These are phyloP conservation scores for Corythornis madagascariensis DNA, from an alignment of 2,113 vertebrate genomes.

Conservation along the genomic window DNA sequence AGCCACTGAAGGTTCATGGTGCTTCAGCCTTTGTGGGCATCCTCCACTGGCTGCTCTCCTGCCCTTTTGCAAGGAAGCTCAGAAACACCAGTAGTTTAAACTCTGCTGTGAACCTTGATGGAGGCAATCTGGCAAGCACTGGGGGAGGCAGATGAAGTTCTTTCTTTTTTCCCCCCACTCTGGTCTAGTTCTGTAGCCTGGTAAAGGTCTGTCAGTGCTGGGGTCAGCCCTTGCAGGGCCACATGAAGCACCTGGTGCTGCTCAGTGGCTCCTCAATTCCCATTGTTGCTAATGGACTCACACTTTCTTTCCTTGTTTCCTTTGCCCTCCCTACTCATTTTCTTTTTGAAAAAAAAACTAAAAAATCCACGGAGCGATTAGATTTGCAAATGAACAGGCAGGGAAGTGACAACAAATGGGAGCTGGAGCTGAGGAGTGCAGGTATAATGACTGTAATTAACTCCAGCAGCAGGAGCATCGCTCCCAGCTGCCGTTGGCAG, in stretches of 20 bases:
- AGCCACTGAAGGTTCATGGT: neutral
- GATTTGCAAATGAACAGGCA: slow-evolving; percentile 83
- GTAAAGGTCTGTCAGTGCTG: neutral
- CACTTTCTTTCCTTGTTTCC: slow-evolving; percentile 30
- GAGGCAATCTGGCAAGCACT: neutral
- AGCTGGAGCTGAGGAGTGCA: slow-evolving; percentile 72
- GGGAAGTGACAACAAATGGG: slow-evolving; percentile 78
- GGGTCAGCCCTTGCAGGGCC: neutral
- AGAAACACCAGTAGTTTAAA: neutral
- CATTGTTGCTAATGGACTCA: neutral
- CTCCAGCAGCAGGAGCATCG: slow-evolving; percentile 71
- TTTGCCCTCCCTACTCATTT: slow-evolving; percentile 53
- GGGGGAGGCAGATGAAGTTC: neutral
- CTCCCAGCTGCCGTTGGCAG: slow-evolving; percentile 23
- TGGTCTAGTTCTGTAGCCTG: neutral
- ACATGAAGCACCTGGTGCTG: neutral
- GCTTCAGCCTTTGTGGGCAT: fast-evolving
- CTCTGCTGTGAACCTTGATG: neutral
- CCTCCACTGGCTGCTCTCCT: neutral
- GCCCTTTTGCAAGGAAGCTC: neutral
- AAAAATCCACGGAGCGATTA: slow-evolving; percentile 70
- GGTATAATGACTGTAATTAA: slow-evolving; percentile 86
- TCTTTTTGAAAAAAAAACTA: neutral
- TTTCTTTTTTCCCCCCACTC: neutral
- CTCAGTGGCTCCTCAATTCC: neutral